Base-by-base conservation (phyloP, 2,888 invertebrate genomes). In the Hypercompe scribonia region DNA sequence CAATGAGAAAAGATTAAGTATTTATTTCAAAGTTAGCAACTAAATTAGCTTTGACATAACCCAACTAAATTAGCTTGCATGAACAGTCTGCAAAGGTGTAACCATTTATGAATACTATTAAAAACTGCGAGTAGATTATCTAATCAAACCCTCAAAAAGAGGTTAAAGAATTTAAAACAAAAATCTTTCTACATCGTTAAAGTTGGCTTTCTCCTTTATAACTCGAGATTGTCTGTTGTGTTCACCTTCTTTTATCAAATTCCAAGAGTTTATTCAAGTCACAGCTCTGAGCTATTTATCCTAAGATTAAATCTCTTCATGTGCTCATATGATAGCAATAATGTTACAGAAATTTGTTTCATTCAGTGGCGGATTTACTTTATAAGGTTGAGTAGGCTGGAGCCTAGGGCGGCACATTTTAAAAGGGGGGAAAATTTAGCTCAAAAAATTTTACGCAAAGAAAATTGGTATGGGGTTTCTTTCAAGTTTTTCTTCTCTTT, bases 281-380 rank as follows among this genome's bases (percentile, higher is more conserved):
- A 71, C 71, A 54, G n/a, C 33, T 61, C 36, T 54, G 36, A 65
- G 36, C 65, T 65, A 65, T 65, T 71, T 71, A 71, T 69, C 58
- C 63, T 42, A 63, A 69, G 69, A 69, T 69, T 42, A 61, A 61
- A 69, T 63, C 69, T 42, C 42, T 69, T 21, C 69, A 42, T 42
- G 31, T 66, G 46, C 46, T 46, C 11, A 46, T 33, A 46, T 66
- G 46, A 66, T 66, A 46, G 66, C 66, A 46, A 66, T 66, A 66
- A 46, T 66, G 46, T 46, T 66, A 66, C 5, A 21, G 46, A 24
- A 31, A 46, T 66, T 46, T 66, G n/a, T 46, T 31, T 46, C n/a
- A n/a, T n/a, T n/a, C n/a, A n/a, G n/a, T n/a, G n/a, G n/a, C n/a
- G n/a, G n/a, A n/a, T n/a, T n/a, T n/a, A n/a, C n/a, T n/a, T n/a